Conservation (phyloP, 2,888 invertebrate species). For the Ophion ventricosus region DNA sequence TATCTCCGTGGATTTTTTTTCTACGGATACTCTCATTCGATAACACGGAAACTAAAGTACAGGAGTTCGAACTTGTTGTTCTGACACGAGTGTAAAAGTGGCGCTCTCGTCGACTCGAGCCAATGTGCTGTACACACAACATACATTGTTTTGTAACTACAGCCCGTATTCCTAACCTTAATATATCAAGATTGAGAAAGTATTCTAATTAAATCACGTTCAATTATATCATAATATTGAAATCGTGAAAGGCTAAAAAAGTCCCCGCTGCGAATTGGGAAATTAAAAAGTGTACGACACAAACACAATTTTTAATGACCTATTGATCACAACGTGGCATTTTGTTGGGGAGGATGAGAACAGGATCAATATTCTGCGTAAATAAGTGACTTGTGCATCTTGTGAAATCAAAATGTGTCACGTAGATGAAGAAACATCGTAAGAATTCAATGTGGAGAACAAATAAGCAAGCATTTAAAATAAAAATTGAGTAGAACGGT, state of each 20-base stretch:
- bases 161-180: background rate
- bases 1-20: conserved; percentile 24
- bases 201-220: background rate
- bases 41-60: background rate
- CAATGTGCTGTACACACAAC: too few species aligned
- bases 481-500: background rate
- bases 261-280: background rate
- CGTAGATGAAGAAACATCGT: background rate
- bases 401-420: background rate
- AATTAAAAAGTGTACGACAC: background rate
- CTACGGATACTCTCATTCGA: background rate
- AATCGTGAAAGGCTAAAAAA: too few species aligned
- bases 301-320: background rate
- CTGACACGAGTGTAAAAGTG: background rate
- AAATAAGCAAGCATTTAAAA: background rate
- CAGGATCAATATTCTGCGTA: background rate
- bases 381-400: background rate
- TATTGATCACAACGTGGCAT: background rate
- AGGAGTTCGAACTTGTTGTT: background rate
- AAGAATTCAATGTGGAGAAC: background rate
- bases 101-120: background rate
- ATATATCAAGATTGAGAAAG: background rate
- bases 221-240: background rate
- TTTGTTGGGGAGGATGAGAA: background rate
- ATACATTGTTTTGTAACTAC: too few species aligned